Base-by-base conservation (phyloP, 2,888 invertebrate species). In the Pseudanteris insignis region DNA sequence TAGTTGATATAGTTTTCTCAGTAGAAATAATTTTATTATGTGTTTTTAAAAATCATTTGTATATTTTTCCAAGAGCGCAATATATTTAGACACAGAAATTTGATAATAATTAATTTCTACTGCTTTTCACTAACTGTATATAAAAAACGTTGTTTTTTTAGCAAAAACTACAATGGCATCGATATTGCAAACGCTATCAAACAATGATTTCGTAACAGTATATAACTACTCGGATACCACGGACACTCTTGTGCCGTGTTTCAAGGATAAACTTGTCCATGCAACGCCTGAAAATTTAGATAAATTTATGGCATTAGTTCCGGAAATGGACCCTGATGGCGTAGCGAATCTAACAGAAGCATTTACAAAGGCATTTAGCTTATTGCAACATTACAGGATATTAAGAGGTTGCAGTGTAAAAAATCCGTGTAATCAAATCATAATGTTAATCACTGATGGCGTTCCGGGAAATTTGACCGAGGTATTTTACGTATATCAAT, bases 161-260 rank as follows among this genome's bases (percentile, higher is more conserved):
- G 79, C 78, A 4, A 76, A 70, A 13, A 65, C 76, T 21, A 97
- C 97, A 0, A 89, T 97, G 12, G 85, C 88, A 54, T 90, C 91
- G 28, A 89, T 99, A 57, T 81, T 99, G 70, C 93, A 95, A 62
- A 98, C 99, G 0, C 86, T 99, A 37, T 96, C 95, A 4, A 97
- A 98, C 77, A 97, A 99, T 79, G 99, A 99, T 81, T 97, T 91
- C 77, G 92, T 99, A 50, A 97, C 96, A 71, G 90, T 99, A 15
- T 88, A 93, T 69, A 88, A 88, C 75, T 92, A 89, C 70, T 92
- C 93, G 68, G 87, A 88, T 29, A 84, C 84, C 13, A 87, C 90
- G 0, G 77, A 85, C 4, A 89, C 90, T 69, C 86, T 94, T 2
- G 91, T 96, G 14, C 84, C 86, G 0, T 99, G 98, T 80, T 96